phyloP scores from a whole-genome alignment of 2,797 vertebrate species.

The Pangasius sanitwongsei region DNA sequence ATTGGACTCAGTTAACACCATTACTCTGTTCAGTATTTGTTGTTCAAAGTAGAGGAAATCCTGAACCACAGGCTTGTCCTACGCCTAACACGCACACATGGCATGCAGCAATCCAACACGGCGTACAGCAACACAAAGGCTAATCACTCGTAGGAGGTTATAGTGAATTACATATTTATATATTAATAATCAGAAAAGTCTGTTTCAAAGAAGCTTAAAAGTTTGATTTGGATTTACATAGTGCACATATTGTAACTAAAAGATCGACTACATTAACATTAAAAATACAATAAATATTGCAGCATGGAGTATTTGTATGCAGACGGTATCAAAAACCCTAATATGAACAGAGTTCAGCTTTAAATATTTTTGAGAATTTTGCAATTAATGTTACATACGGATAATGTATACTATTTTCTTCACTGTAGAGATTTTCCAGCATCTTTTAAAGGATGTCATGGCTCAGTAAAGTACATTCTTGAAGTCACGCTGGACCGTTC shows the following conservation, averaged over 20 bases:
- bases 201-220: not conserved
- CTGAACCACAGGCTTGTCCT: not conserved
- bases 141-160: not conserved
- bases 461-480: constrained; percentile 89
- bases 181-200: not conserved
- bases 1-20: not conserved
- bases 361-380: not conserved
- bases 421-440: constrained; percentile 87
- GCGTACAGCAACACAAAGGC: not conserved
- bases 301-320: not conserved
- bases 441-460: constrained; percentile 85
- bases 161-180: not conserved
- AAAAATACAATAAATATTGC: not conserved
- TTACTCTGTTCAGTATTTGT: too few species aligned
- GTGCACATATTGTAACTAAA: not conserved
- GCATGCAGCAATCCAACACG: not conserved
- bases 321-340: not conserved
- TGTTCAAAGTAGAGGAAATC: not conserved
- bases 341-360: not conserved
- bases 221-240: too few species aligned
- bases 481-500: constrained; percentile 88
- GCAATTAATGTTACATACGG: not conserved
- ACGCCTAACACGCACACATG: not conserved
- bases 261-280: not conserved
- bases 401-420: not conserved